These are phyloP conservation scores for Aegotheles bennettii DNA, from an alignment of 2,113 vertebrate species.

Conservation along the genomic window DNA sequence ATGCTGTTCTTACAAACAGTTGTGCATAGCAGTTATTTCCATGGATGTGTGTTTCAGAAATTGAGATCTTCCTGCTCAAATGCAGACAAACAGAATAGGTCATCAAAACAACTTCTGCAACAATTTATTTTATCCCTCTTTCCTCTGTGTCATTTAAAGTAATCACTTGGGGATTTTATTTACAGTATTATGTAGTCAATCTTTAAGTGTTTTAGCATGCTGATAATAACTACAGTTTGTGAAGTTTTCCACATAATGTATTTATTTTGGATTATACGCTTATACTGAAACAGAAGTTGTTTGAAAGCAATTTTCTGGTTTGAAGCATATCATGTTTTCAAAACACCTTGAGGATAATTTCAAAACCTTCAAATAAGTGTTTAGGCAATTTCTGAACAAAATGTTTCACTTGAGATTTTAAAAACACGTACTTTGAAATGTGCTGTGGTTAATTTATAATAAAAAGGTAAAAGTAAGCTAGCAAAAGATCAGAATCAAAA, in stretches of 20 bases:
- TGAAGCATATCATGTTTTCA: background rate
- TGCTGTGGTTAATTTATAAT: background rate
- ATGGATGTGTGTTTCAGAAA: background rate
- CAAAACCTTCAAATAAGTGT: background rate
- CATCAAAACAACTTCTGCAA: background rate
- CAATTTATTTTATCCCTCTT: background rate
- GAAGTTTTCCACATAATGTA: background rate
- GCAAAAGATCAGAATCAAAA: background rate
- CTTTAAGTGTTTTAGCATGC: background rate
- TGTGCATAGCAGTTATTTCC: background rate
- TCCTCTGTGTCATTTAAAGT: background rate
- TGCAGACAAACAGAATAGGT: background rate
- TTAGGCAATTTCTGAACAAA: background rate
- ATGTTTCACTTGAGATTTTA: background rate
- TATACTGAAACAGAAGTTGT: background rate
- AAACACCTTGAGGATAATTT: background rate
- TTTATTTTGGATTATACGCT: background rate
- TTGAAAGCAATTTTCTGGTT: background rate
- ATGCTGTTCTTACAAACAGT: background rate
- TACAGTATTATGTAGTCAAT: background rate
- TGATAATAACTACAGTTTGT: background rate
- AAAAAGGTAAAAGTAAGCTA: background rate
- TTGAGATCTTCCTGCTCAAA: background rate
- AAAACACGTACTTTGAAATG: background rate
- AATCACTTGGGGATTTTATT: background rate